Percentiles rank a stretch among this genome's conserved stretches.
These are phyloP conservation scores for Nothobranchius furzeri DNA, from an alignment of 2,113 vertebrate genomes.

Conservation along the genomic window DNA sequence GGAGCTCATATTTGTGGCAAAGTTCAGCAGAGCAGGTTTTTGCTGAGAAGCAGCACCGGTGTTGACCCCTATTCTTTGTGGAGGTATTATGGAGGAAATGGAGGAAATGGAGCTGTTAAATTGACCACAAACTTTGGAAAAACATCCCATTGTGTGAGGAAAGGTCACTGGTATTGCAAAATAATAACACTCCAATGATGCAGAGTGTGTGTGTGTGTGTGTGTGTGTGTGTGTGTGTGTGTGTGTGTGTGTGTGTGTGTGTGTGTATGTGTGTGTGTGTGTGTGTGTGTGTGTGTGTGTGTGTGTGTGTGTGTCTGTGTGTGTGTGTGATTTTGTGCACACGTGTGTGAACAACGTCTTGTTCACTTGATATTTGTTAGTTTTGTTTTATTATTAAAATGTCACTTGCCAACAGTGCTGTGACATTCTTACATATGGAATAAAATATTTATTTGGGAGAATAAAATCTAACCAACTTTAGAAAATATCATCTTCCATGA, in stretches of 20 bases:
- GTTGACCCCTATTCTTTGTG: constrained; percentile 56
- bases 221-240: background rate
- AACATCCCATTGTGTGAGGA: constrained; percentile 43
- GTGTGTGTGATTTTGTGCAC: background rate
- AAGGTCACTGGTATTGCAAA: constrained; percentile 49
- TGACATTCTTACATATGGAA: too few relatives aligned
- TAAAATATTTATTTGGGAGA: too few relatives aligned
- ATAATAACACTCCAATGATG: constrained; percentile 40
- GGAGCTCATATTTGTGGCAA: constrained; percentile 31
- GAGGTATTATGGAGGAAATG: constrained; percentile 42
- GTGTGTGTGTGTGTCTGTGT: background rate
- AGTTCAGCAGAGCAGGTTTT: constrained; percentile 50
- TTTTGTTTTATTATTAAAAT: background rate
- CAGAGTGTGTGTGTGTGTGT: constrained; percentile 6
- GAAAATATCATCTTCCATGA: constrained; percentile 13
- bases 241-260: constrained; percentile 1
- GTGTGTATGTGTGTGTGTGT: background rate
- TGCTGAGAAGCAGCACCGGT: constrained; percentile 32
- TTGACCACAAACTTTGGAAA: constrained; percentile 55
- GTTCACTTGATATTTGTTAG: too few relatives aligned
- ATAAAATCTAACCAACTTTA: too few relatives aligned
- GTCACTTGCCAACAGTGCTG: too few relatives aligned
- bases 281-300: background rate
- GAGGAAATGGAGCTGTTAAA: constrained; percentile 61
- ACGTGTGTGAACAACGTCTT: too few relatives aligned